These are phyloP conservation scores for Orchestes rusci DNA, from an alignment of 2,888 invertebrate genomes.

Conservation along the genomic window DNA sequence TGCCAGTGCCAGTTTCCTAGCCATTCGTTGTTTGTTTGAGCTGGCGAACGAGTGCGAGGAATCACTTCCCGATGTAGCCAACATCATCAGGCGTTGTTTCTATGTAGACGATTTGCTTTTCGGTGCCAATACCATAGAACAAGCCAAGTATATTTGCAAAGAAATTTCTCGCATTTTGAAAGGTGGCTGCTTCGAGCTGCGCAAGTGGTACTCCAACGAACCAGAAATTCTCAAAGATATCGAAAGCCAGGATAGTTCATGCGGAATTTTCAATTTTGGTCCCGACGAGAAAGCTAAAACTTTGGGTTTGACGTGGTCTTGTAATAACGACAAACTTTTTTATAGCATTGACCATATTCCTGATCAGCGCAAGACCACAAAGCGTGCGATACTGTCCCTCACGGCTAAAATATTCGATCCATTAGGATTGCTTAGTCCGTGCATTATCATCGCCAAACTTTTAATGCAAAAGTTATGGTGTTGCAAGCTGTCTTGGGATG, in stretches of 20 bases:
- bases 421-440: too few relatives aligned
- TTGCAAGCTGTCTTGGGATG: constrained; percentile 16
- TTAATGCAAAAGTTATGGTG: too few relatives aligned
- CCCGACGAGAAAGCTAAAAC: constrained; percentile 8
- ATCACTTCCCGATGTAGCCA: constrained; percentile 10
- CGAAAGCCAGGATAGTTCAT: not conserved
- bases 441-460: constrained; percentile 9
- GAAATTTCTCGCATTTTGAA: too few relatives aligned
- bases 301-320: constrained; percentile 11
- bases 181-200: too few relatives aligned
- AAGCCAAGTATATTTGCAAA: too few relatives aligned
- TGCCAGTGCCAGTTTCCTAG: too few relatives aligned
- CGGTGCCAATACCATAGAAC: constrained; percentile 11
- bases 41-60: constrained; percentile 11
- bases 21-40: too few relatives aligned
- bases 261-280: constrained; percentile 6
- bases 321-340: not conserved
- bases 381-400: constrained; percentile 8
- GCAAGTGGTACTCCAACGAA: constrained; percentile 9
- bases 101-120: constrained; percentile 16
- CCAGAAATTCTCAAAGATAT: constrained; percentile 3
- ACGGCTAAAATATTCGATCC: too few relatives aligned
- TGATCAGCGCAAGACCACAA: not conserved
- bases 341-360: not conserved
- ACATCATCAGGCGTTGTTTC: constrained; percentile 13